Conservation (phyloP, 2,797 vertebrate species). For the Clarias platycephalus region DNA sequence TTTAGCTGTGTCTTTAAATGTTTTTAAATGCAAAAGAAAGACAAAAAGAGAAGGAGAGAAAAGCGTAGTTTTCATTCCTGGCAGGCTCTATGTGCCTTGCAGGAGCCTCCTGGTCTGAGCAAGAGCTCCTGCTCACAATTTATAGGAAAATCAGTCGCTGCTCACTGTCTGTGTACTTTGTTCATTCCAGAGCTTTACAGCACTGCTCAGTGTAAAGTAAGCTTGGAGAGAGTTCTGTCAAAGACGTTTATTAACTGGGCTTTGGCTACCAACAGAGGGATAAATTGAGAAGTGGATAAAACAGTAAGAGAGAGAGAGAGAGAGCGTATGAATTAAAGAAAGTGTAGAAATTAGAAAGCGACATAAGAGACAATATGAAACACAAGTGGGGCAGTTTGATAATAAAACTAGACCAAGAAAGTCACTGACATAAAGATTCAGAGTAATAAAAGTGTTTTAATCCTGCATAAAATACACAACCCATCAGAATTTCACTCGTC, state of each 20-base stretch:
- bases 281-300: slow-evolving; percentile 38
- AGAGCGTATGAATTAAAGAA: not conserved
- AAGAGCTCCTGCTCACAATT: slow-evolving; percentile 59
- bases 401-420: not conserved
- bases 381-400: not conserved
- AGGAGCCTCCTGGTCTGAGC: slow-evolving; percentile 56
- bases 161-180: slow-evolving; percentile 61
- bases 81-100: slow-evolving; percentile 46
- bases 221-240: slow-evolving; percentile 55
- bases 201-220: slow-evolving; percentile 58
- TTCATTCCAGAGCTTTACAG: slow-evolving; percentile 60
- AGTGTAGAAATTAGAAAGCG: too few species aligned
- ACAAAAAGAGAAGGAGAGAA: slow-evolving; percentile 6
- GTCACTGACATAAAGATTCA: not conserved
- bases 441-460: not conserved
- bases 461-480: not conserved
- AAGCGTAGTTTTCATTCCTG: slow-evolving; percentile 54
- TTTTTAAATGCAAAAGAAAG: slow-evolving; percentile 2
- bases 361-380: not conserved
- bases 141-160: slow-evolving; percentile 62
- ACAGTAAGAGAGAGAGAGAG: not conserved
- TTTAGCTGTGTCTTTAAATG: not conserved
- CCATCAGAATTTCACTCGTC: not conserved
- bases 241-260: slow-evolving; percentile 54
- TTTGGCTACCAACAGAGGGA: slow-evolving; percentile 42